phyloP scores from a whole-genome alignment of 2,113 vertebrate species.

The Ifrita kowaldi region DNA sequence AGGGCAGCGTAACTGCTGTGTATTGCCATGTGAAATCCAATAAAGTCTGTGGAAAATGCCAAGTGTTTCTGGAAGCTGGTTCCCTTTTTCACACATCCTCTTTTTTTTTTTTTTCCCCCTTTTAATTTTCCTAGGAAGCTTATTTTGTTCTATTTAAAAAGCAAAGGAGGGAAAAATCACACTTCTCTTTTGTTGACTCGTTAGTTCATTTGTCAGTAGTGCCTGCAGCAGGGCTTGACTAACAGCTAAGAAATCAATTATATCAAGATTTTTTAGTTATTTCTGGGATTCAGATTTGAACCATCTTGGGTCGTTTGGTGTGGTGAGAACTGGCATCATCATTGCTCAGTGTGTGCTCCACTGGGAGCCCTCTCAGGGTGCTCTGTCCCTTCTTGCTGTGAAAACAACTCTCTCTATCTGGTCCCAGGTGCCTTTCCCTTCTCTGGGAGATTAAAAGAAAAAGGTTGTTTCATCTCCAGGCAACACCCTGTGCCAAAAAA shows the following conservation, averaged over 20 bases:
- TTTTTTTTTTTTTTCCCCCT: not conserved
- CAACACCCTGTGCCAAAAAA: not conserved
- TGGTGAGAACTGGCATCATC: not conserved
- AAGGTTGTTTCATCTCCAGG: not conserved
- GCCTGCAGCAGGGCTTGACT: not conserved
- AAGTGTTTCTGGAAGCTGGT: not conserved
- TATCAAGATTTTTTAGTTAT: not conserved
- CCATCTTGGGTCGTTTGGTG: not conserved
- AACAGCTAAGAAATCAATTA: not conserved
- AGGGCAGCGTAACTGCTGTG: slow-evolving; percentile 9
- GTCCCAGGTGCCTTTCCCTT: not conserved
- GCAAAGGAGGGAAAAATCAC: not conserved
- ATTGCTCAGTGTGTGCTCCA: not conserved
- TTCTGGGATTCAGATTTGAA: not conserved
- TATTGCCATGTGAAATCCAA: slow-evolving; percentile 66
- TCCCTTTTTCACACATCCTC: not conserved
- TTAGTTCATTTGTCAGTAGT: fast-evolving
- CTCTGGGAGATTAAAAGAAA: not conserved
- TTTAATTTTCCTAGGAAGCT: not conserved
- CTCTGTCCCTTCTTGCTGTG: not conserved
- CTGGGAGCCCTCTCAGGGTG: not conserved
- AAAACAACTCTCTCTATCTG: not conserved
- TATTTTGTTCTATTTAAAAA: not conserved
- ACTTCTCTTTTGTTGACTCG: not conserved
- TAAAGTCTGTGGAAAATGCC: slow-evolving; percentile 65